Percentiles rank a stretch among this genome's conserved stretches.
phyloP scores from a whole-genome alignment of 2,113 vertebrate genomes.

The Corydoras sp. region DNA sequence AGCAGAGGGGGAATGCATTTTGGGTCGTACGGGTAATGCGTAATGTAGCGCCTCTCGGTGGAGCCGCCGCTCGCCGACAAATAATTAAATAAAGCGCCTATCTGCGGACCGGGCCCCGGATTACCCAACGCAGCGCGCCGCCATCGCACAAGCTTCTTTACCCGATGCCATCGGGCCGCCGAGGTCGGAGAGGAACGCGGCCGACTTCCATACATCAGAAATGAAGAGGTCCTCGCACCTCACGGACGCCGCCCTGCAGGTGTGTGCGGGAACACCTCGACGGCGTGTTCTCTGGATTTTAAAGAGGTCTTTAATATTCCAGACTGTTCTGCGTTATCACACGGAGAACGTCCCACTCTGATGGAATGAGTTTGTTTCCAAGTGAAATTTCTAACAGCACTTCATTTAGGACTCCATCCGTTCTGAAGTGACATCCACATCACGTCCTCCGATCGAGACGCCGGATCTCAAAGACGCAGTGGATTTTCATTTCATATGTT shows the following conservation, averaged over 20 bases:
- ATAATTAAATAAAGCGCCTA: conserved; percentile 19
- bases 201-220: conserved; percentile 69
- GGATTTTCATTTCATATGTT: no score
- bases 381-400: no score
- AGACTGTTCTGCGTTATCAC: no score
- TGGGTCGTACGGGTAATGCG: conserved; percentile 70
- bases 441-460: no score
- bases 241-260: neutral
- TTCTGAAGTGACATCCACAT: no score
- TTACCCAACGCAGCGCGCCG: conserved; percentile 67
- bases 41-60: conserved; percentile 64
- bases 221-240: conserved; percentile 59
- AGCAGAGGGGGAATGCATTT: conserved; percentile 63
- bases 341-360: no score
- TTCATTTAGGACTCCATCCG: no score
- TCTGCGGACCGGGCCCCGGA: conserved; percentile 49
- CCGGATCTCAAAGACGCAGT: no score
- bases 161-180: conserved; percentile 62
- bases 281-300: no score
- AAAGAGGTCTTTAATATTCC: no score
- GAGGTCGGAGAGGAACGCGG: conserved; percentile 59
- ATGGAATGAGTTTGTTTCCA: no score
- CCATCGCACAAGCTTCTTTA: conserved; percentile 64
- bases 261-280: neutral
- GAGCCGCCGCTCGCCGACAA: conserved; percentile 56